phyloP scores from a whole-genome alignment of 1,140 invertebrate species.

The Leptinotarsa texana region DNA sequence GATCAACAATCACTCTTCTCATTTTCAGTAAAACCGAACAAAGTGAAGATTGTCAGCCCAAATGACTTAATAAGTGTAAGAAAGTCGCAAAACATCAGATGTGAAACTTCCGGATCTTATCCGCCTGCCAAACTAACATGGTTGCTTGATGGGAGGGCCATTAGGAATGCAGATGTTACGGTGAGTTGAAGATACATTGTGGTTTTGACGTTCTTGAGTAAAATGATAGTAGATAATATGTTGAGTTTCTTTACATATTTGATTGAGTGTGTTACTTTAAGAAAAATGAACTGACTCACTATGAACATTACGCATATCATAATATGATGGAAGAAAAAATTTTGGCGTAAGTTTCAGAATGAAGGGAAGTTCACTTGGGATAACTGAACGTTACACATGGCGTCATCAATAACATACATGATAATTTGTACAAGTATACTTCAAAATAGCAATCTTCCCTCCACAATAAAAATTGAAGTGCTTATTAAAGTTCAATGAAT shows the following conservation, averaged over 20 bases:
- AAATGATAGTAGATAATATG: too few relatives aligned
- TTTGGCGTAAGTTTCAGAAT: not conserved
- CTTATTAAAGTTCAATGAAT: too few relatives aligned
- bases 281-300: too few relatives aligned
- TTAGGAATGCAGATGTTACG: slow-evolving; percentile 61
- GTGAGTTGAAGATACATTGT: slow-evolving; percentile 49
- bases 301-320: not conserved
- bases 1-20: not conserved
- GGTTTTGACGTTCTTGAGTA: too few relatives aligned
- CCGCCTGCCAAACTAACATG: slow-evolving; percentile 74
- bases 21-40: slow-evolving; percentile 68
- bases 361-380: not conserved
- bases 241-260: too few relatives aligned
- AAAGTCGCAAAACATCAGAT: slow-evolving; percentile 65
- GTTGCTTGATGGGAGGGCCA: slow-evolving; percentile 68
- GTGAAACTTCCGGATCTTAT: slow-evolving; percentile 73
- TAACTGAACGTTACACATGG: not conserved
- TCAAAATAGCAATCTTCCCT: too few relatives aligned
- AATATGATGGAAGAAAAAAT: not conserved
- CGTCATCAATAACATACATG: too few relatives aligned
- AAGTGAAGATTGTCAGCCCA: slow-evolving; percentile 67
- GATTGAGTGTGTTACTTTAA: too few relatives aligned
- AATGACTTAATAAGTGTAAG: slow-evolving; percentile 66
- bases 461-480: too few relatives aligned
- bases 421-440: too few relatives aligned